phyloP scores from a whole-genome alignment of 92 coral and sea anemone genomes.

The Phenganax marumi region DNA sequence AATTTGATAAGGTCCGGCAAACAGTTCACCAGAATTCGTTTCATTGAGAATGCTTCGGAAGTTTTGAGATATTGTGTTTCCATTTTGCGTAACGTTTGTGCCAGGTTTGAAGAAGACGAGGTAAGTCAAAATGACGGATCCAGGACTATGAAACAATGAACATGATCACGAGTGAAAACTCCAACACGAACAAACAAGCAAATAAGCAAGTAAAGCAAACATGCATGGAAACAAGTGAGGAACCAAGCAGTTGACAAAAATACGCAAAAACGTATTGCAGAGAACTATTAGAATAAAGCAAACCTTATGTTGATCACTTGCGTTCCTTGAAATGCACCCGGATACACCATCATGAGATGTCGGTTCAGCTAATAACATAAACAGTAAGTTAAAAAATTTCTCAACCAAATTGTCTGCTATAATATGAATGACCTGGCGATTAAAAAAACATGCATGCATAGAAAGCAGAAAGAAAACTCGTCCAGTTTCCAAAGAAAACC shows the following conservation, averaged over 20 bases:
- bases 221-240: neutral
- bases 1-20: neutral
- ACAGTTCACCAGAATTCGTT: neutral
- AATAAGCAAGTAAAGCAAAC: neutral
- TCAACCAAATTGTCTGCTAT: too few species aligned
- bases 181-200: neutral
- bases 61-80: neutral
- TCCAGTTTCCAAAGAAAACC: neutral
- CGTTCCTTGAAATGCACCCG: neutral
- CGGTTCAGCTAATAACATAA: slow-evolving; percentile 9
- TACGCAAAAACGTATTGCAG: too few species aligned
- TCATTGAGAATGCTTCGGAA: neutral
- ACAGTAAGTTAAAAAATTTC: too few species aligned
- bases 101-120: slow-evolving; percentile 6
- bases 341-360: neutral
- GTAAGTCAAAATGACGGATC: neutral
- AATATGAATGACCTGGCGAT: too few species aligned
- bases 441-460: neutral
- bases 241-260: too few species aligned
- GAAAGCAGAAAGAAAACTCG: neutral
- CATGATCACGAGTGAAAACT: neutral
- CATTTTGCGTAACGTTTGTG: slow-evolving; percentile 10
- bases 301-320: neutral
- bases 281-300: neutral
- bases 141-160: neutral